A percentile compares a stretch with the other conserved stretches of the same genome.
Conservation (phyloP, 2,113 vertebrate species). For the Ophiodon elongatus region DNA sequence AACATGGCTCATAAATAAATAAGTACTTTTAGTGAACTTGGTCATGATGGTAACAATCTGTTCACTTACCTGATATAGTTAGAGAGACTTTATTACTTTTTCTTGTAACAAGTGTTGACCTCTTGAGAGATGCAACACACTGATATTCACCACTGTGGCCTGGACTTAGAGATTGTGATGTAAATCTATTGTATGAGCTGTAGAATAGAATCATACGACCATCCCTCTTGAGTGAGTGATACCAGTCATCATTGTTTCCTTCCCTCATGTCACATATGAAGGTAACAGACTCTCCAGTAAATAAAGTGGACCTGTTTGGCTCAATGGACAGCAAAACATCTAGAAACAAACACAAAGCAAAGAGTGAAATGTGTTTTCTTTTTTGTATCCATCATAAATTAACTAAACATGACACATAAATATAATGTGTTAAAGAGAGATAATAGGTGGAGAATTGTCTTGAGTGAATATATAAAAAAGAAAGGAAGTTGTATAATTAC, state of each 20-base stretch:
- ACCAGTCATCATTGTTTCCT: not conserved
- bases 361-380: not conserved
- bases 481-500: not conserved
- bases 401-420: not conserved
- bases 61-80: slow-evolving; percentile 15
- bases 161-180: rapidly evolving
- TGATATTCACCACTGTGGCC: not conserved
- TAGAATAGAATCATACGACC: rapidly evolving
- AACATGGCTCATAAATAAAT: not conserved
- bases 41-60: not conserved
- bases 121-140: rapidly evolving
- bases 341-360: not conserved
- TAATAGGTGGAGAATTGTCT: not conserved
- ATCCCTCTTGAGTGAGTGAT: rapidly evolving
- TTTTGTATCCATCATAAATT: not conserved
- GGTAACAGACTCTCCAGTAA: slow-evolving; percentile 1
- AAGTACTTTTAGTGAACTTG: not conserved
- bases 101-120: rapidly evolving
- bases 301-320: slow-evolving; percentile 10
- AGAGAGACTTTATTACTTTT: not conserved
- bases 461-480: not conserved
- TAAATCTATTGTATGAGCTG: rapidly evolving
- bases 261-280: not conserved
- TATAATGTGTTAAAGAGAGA: not conserved
- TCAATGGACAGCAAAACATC: slow-evolving; percentile 1